phyloP scores from a whole-genome alignment of 2,888 invertebrate genomes.

The Drosophila multiciliata region DNA sequence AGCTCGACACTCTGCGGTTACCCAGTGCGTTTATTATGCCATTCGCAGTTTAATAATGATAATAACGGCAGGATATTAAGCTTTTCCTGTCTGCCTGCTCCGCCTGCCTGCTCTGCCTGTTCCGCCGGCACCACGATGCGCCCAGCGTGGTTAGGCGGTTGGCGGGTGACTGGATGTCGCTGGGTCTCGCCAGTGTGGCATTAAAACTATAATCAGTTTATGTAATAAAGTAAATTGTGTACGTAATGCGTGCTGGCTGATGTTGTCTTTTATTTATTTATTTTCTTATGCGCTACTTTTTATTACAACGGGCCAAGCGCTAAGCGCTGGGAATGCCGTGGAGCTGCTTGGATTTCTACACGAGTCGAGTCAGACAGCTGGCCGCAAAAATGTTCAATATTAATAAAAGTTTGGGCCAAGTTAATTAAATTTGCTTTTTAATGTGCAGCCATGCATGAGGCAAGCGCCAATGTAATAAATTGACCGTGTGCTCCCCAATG shows the following conservation, averaged over 20 bases:
- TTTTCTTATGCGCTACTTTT: constrained; percentile 75
- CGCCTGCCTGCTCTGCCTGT: constrained; percentile 35
- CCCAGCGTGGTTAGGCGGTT: constrained; percentile 18
- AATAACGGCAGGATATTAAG: constrained; percentile 80
- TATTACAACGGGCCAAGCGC: constrained; percentile 69
- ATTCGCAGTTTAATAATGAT: constrained; percentile 81
- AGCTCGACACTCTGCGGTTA: constrained; percentile 65
- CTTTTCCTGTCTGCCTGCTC: constrained; percentile 65
- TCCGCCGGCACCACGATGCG: constrained; percentile 16
- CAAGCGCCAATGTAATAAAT: constrained; percentile 72
- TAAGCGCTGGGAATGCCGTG: constrained; percentile 54
- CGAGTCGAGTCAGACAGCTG: constrained; percentile 27
- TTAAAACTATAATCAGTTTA: constrained; percentile 80
- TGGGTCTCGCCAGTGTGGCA: constrained; percentile 49
- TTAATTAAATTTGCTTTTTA: constrained; percentile 79
- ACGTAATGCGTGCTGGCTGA: constrained; percentile 76
- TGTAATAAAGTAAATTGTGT: constrained; percentile 81
- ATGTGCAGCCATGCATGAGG: constrained; percentile 76
- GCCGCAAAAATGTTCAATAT: constrained; percentile 72
- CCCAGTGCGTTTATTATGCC: constrained; percentile 76
- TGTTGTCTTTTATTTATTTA: constrained; percentile 79
- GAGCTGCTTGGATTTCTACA: constrained; percentile 12
- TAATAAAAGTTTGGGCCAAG: constrained; percentile 78
- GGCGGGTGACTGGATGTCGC: not conserved
- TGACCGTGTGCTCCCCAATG: constrained; percentile 63